Percentiles rank a stretch among this genome's conserved stretches.
Evolutionary conservation across 2,797 vertebrate species (phyloP).

Genomic region (Brachymystax lenok): DNA sequence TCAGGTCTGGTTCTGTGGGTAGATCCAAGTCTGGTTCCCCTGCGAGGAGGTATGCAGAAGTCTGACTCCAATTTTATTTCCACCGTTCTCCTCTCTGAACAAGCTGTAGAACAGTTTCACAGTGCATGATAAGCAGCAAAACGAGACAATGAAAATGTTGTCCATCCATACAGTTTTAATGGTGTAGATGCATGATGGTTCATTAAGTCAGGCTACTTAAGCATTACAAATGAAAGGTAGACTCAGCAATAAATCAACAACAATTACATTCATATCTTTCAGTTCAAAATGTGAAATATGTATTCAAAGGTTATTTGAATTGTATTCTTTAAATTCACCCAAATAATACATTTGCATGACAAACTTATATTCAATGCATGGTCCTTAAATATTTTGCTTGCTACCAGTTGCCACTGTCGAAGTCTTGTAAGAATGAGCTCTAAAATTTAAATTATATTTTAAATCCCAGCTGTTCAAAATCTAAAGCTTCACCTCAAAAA

Average conservation of each 20-base stretch:
- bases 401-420: neutral
- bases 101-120: neutral
- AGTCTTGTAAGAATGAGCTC: slow-evolving; percentile 5
- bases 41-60: slow-evolving; percentile 43
- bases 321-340: neutral
- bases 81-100: neutral
- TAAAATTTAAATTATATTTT: slow-evolving; percentile 24
- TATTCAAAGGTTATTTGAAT: neutral
- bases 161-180: neutral
- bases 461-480: slow-evolving; percentile 78
- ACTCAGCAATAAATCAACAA: neutral
- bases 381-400: neutral
- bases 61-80: neutral
- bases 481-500: slow-evolving; percentile 82
- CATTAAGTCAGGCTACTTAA: neutral
- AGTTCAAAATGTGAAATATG: neutral
- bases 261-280: neutral
- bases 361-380: neutral
- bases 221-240: neutral
- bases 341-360: neutral
- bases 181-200: neutral
- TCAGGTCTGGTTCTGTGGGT: slow-evolving; percentile 50
- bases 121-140: neutral
- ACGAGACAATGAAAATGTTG: neutral
- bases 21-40: slow-evolving; percentile 58